These are phyloP conservation scores for Byasa hedistus DNA, from an alignment of 2,888 invertebrate genomes.

Conservation along the genomic window DNA sequence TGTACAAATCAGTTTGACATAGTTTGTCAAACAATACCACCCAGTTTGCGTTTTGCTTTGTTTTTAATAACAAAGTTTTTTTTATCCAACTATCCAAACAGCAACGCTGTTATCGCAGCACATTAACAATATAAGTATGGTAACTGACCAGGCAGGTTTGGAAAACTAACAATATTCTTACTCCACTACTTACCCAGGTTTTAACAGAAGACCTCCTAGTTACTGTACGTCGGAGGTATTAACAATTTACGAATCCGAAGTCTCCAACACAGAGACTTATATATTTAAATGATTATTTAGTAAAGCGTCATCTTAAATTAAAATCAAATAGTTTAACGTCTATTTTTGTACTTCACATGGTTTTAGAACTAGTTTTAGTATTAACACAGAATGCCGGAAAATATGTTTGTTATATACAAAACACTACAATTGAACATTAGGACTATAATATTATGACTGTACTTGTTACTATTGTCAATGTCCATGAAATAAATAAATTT, in stretches of 20 bases:
- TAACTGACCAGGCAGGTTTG: no score
- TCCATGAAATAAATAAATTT: background rate
- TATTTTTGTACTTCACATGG: background rate
- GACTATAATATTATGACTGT: background rate
- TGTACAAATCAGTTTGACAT: background rate
- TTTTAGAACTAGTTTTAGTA: background rate
- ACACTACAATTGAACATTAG: background rate
- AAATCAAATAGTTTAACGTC: no score
- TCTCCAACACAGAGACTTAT: no score
- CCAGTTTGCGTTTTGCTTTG: background rate
- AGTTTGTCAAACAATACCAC: background rate
- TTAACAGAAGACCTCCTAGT: no score
- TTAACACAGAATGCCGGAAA: background rate
- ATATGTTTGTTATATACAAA: background rate
- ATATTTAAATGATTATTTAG: no score
- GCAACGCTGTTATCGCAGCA: background rate
- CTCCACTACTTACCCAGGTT: no score
- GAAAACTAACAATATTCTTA: no score
- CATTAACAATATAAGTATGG: no score
- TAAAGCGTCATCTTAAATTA: no score
- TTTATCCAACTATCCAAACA: background rate
- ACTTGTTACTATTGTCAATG: background rate
- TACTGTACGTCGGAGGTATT: no score
- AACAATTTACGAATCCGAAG: no score
- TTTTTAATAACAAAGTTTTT: background rate